Evolutionary conservation across 2,113 vertebrate genomes (phyloP).

Genomic region (Epinephelus lanceolatus): DNA sequence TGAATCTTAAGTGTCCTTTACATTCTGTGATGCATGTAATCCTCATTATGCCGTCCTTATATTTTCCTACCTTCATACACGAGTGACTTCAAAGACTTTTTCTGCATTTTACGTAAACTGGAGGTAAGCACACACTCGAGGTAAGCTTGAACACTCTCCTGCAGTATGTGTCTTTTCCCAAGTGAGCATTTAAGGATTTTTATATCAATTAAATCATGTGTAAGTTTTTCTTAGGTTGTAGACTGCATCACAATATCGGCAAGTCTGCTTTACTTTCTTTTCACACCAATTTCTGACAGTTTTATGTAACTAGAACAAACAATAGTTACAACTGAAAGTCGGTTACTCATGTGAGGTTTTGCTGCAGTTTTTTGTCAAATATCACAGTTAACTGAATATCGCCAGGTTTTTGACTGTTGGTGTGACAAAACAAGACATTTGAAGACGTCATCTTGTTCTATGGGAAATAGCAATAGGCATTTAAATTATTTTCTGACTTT

Average conservation of each 20-base stretch:
- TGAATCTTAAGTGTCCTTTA: conserved; percentile 29
- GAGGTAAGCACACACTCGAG: conserved; percentile 6
- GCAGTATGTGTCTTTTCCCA: conserved; percentile 1
- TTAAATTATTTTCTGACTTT: too few species aligned
- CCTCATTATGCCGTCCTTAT: conserved; percentile 44
- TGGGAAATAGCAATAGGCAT: too few species aligned
- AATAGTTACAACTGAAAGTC: neutral
- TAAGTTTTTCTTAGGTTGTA: conserved; percentile 3
- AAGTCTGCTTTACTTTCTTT: neutral
- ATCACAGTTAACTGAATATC: neutral
- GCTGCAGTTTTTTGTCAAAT: neutral
- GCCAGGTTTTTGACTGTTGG: neutral
- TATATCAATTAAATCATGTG: neutral
- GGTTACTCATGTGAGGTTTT: neutral
- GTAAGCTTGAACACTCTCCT: conserved; percentile 20
- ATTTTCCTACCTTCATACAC: conserved; percentile 43
- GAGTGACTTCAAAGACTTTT: conserved; percentile 40
- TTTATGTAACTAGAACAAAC: neutral
- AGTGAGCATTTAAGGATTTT: neutral
- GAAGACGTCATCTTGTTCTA: neutral
- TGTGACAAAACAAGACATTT: neutral
- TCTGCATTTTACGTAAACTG: conserved; percentile 31
- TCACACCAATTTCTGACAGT: neutral
- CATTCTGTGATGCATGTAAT: conserved; percentile 46
- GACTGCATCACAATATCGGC: neutral